phyloP scores from a whole-genome alignment of 2,113 vertebrate species.

The Phodopus roborovskii region DNA sequence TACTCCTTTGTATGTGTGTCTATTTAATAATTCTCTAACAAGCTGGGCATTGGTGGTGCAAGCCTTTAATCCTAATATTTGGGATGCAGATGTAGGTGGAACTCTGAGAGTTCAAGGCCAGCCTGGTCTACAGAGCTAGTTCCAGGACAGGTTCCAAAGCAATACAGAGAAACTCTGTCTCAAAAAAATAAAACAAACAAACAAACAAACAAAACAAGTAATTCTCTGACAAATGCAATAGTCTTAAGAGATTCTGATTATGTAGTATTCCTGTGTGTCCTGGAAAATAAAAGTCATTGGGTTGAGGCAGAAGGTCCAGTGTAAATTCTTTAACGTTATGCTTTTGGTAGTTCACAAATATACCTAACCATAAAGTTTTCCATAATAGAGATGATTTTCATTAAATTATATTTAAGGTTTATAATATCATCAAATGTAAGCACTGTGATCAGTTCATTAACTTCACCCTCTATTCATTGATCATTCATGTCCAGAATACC shows the following conservation, averaged over 20 bases:
- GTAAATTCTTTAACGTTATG: background rate
- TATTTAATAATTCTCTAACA: conserved; percentile 58
- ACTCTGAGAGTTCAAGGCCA: no score
- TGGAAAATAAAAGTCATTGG: conserved; percentile 43
- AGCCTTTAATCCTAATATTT: no score
- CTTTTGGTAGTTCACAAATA: conserved; percentile 23
- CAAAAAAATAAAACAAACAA: no score
- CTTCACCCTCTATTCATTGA: background rate
- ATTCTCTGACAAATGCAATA: conserved; percentile 57
- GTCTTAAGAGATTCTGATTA: conserved; percentile 54
- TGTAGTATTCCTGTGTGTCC: conserved; percentile 23
- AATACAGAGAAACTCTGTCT: no score
- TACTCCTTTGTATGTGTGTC: conserved; percentile 45
- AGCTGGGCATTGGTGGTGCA: no score
- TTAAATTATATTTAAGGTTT: conserved; percentile 28
- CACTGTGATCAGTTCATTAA: background rate
- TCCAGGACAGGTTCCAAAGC: no score
- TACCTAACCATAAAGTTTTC: background rate
- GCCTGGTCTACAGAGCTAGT: no score
- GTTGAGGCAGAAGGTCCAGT: background rate
- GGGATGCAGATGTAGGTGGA: no score
- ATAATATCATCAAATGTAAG: background rate
- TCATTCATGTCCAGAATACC: background rate
- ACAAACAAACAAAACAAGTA: no score
- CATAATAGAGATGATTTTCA: background rate